phyloP scores from a whole-genome alignment of 2,797 vertebrate genomes.

The Leptoclinus maculatus region DNA sequence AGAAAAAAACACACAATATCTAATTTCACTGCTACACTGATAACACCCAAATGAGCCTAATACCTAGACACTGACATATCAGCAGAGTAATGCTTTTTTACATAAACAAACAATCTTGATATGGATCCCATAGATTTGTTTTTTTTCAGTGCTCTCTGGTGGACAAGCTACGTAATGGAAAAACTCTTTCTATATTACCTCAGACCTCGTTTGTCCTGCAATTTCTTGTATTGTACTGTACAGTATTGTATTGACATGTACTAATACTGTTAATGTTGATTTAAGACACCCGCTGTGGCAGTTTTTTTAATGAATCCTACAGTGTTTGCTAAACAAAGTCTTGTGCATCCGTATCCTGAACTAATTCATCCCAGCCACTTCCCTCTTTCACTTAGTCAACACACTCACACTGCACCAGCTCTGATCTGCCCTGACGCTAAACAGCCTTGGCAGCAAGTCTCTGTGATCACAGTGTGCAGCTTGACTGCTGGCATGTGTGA shows the following conservation, averaged over 20 bases:
- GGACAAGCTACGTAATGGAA: too few relatives aligned
- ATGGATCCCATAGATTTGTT: not conserved
- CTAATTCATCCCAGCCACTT: not conserved
- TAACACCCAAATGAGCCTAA: not conserved
- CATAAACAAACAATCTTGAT: not conserved
- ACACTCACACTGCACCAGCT: slow-evolving; percentile 9
- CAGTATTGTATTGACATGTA: not conserved
- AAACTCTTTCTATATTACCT: too few relatives aligned
- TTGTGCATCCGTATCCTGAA: not conserved
- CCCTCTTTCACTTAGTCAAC: slow-evolving; percentile 1
- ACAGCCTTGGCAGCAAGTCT: slow-evolving; percentile 32
- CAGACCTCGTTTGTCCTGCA: too few relatives aligned
- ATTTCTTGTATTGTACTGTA: too few relatives aligned
- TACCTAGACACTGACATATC: not conserved
- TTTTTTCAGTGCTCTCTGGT: too few relatives aligned
- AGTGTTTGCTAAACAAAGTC: not conserved
- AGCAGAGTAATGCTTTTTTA: not conserved
- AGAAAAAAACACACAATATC: not conserved
- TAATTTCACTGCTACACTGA: not conserved
- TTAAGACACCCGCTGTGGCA: not conserved
- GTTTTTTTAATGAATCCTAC: too few relatives aligned
- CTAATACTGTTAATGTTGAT: not conserved
- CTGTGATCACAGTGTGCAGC: slow-evolving; percentile 3
- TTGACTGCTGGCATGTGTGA: slow-evolving; percentile 15
- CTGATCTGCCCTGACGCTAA: slow-evolving; percentile 6